phyloP scores from a whole-genome alignment of 2,888 invertebrate species.

The Atethmia centrago region DNA sequence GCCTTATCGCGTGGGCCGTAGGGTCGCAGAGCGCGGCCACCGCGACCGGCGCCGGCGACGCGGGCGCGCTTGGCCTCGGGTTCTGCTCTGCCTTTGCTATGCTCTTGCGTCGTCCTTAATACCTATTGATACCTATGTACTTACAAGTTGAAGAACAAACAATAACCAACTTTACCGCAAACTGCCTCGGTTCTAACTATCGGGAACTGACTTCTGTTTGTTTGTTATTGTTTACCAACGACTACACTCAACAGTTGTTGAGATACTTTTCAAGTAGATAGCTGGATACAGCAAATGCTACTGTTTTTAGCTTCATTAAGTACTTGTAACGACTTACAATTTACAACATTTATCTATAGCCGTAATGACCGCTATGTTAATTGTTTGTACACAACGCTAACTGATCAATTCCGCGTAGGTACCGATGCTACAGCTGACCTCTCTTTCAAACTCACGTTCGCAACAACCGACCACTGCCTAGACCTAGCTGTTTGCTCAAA shows the following conservation, averaged over 20 bases:
- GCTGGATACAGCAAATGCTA: constrained; percentile 9
- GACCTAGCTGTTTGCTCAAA: constrained; percentile 44
- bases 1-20: constrained; percentile 87
- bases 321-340: constrained; percentile 33
- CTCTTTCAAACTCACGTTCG: constrained; percentile 24
- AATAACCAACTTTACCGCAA: constrained; percentile 53
- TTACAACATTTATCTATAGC: constrained; percentile 39
- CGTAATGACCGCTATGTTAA: constrained; percentile 53
- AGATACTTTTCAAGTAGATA: constrained; percentile 12
- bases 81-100: constrained; percentile 83
- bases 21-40: constrained; percentile 75
- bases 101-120: constrained; percentile 86
- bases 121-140: constrained; percentile 58
- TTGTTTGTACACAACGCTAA: constrained; percentile 50
- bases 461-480: constrained; percentile 26
- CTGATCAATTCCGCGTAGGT: constrained; percentile 46
- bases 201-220: constrained; percentile 48
- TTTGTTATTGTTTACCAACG: constrained; percentile 56
- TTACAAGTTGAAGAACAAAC: constrained; percentile 58
- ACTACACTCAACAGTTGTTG: constrained; percentile 47
- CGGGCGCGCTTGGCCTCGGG: constrained; percentile 83
- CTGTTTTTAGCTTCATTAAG: constrained; percentile 14
- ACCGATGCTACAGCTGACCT: constrained; percentile 46
- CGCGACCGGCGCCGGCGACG: constrained; percentile 70
- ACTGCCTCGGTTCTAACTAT: constrained; percentile 38